These are phyloP conservation scores for Leptinotarsa tumamoca DNA, from an alignment of 2,888 invertebrate genomes.

Conservation along the genomic window DNA sequence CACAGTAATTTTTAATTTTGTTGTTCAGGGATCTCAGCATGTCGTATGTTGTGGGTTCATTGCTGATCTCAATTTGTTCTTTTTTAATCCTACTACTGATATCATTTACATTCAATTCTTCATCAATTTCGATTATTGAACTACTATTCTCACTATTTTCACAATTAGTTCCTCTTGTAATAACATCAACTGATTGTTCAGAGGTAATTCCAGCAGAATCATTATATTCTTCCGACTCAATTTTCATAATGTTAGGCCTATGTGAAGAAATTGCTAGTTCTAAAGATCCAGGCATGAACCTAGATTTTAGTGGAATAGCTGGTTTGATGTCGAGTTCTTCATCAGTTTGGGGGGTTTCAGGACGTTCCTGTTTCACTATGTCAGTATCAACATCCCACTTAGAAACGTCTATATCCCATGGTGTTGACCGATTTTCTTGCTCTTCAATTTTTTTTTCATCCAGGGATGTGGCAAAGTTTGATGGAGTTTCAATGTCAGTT, in stretches of 20 bases:
- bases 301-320: not conserved
- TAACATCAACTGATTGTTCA: not conserved
- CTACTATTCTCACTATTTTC: not conserved
- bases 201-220: not conserved
- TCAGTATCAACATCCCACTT: constrained; percentile 26
- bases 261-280: constrained; percentile 21
- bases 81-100: not conserved
- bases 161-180: not conserved
- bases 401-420: constrained; percentile 38
- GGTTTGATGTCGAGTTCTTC: constrained; percentile 17
- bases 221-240: not conserved
- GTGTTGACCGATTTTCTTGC: not conserved
- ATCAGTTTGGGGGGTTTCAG: not conserved
- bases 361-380: constrained; percentile 2
- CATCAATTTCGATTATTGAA: not conserved
- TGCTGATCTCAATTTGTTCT: not conserved
- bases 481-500: constrained; percentile 1
- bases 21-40: constrained; percentile 11
- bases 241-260: not conserved
- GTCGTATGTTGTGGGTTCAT: not conserved
- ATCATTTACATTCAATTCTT: constrained; percentile 3
- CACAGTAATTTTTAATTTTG: not conserved
- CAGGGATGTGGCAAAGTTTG: not conserved
- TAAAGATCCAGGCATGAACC: constrained; percentile 22
- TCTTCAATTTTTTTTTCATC: constrained; percentile 19